Base-by-base conservation (phyloP, 2,888 invertebrate genomes). In the Brenthis ino region DNA sequence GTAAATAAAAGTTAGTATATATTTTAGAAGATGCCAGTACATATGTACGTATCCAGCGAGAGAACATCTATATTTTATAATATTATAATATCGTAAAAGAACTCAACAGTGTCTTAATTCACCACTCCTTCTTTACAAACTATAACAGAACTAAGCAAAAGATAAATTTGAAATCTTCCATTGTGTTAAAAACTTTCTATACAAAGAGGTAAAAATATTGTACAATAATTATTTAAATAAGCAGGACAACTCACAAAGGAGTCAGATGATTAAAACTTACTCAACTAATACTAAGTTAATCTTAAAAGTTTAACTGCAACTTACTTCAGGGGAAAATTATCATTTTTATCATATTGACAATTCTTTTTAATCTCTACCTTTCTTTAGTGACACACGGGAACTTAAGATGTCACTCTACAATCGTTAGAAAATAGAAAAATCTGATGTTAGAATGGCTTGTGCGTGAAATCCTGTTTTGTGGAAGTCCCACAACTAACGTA, bases 211-310 rank as follows among this genome's bases (percentile, higher is more conserved):
- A 63, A 63, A 53, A 63, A 53, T 63, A 63, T 63, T 63, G 37
- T 63, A 13, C 54, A 55, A 65, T 47, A 58, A 47, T 54, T 24
- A 61, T 50, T 67, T 61, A 55, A 58, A 58, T 61, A 61, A 61
- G 60, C 47, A 48, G 50, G n/a, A 61, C 55, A 60, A 55, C 14
- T 55, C 66, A 54, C 66, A 61, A 61, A 55, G 60, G 67, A 55
- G 37, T 58, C 60, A 60, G 14, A 54, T 63, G 43, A 53, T 54
- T 63, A 51, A 50, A 50, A 60, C 60, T 60, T 28, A 6, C 13
- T 14, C 8, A 48, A 63, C 51, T 43, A 63, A 53, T 63, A 53
- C 37, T 63, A 43, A 63, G 63, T 24, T 54, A 43, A 51, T 51
- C 20, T 63, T 51, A 54, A 53, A 63, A 53, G 14, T 63, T 63